Base-by-base conservation (phyloP, 2,888 invertebrate genomes). In the Lydus trimaculatus region DNA sequence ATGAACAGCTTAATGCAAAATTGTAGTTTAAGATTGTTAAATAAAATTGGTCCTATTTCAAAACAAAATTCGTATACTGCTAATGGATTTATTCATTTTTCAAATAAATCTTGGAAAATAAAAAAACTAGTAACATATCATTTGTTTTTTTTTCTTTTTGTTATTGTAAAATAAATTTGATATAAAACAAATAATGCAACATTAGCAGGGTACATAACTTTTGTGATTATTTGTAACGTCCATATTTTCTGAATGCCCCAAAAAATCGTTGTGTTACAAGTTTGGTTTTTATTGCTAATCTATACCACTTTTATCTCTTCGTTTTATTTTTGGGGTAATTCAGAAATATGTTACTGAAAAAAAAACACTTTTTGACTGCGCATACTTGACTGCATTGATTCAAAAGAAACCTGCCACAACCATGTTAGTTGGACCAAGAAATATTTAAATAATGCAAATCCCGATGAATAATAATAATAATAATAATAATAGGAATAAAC, bases 371-470 rank as follows among this genome's bases (percentile, higher is more conserved):
- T 79, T 79, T 78, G 82, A 81, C 81, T 82, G 81, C 80, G 81
- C 81, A 77, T 78, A 78, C 74, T 76, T 56, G 81, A 82, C 81
- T 81, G 81, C 76, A 80, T 81, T 75, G 25, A 56, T 48, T 15
- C 8, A 52, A 66, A 75, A 72, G 72, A 79, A 66, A 81, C 82
- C 82, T 83, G 83, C 83, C 83, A 82, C 80, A 76, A 78, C 78
- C 77, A 78, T 79, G 77, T 82, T 81, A 82, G 82, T 81, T 81
- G 83, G 83, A 83, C 83, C 83, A 83, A 82, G 76, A 75, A 66
- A 62, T 58, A 65, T 72, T 67, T 67, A 68, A 72, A 70, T 69
- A 72, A 70, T 72, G 72, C 66, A 68, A 70, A 69, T 70, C 61
- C 48, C 48, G 28, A 52, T 43, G 6, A 8, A 43, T 43, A 36